phyloP scores from a whole-genome alignment of 92 coral and sea anemone genomes.

The Phenganax marumi region DNA sequence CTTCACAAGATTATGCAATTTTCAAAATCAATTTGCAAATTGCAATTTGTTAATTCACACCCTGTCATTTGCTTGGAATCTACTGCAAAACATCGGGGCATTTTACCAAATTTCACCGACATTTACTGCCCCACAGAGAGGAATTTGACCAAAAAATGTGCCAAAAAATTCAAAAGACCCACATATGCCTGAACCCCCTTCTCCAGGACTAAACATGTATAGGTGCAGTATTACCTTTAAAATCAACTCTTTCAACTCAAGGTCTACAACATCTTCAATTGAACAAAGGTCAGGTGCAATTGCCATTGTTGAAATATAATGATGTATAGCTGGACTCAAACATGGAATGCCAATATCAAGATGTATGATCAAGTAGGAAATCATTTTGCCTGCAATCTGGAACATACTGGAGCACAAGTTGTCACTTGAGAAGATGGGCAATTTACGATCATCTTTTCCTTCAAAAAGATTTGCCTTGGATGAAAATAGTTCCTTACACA shows the following conservation, averaged over 20 bases:
- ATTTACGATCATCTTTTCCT: slow-evolving; percentile 49
- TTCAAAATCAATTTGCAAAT: too few relatives aligned
- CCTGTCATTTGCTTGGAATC: too few relatives aligned
- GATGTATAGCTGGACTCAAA: slow-evolving; percentile 53
- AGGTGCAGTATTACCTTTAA: slow-evolving; percentile 29
- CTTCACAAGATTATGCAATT: too few relatives aligned
- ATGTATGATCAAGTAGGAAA: slow-evolving; percentile 49
- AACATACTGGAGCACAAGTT: slow-evolving; percentile 48
- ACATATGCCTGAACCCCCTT: too few relatives aligned
- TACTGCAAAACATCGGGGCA: too few relatives aligned
- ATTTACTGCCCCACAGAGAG: too few relatives aligned
- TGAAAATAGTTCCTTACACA: slow-evolving; percentile 52
- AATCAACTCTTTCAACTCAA: slow-evolving; percentile 47
- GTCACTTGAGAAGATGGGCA: slow-evolving; percentile 49
- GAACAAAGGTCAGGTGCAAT: slow-evolving; percentile 46
- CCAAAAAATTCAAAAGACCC: too few relatives aligned
- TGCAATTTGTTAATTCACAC: too few relatives aligned
- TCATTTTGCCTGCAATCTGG: slow-evolving; percentile 52
- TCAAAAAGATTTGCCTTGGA: slow-evolving; percentile 54
- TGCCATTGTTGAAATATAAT: slow-evolving; percentile 40
- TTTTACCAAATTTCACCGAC: too few relatives aligned
- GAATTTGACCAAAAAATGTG: too few relatives aligned
- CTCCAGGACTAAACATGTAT: too few relatives aligned
- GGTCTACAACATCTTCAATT: slow-evolving; percentile 47
- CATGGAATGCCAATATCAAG: slow-evolving; percentile 55